Percentiles rank a stretch among this genome's conserved stretches.
These are phyloP conservation scores for Dastarcus helophoroides DNA, from an alignment of 2,888 invertebrate species.

Conservation along the genomic window DNA sequence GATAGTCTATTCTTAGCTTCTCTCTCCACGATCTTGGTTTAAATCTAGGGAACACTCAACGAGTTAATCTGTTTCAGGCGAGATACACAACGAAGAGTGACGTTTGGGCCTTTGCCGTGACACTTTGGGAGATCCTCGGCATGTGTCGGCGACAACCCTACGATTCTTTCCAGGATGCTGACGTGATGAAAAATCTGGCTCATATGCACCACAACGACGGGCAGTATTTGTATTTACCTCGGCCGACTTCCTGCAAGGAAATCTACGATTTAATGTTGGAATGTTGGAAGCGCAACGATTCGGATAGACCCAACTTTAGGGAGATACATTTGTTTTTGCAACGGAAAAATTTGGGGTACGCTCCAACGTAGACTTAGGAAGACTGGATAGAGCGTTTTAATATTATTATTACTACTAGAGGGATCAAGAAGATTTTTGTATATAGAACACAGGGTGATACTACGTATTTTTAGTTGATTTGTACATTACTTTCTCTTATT, in stretches of 20 bases:
- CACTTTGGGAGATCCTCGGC: conserved; percentile 76
- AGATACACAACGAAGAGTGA: conserved; percentile 83
- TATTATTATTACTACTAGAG: conserved; percentile 21
- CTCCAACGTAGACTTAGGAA: conserved; percentile 40
- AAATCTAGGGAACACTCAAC: too few species aligned
- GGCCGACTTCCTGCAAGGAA: conserved; percentile 65
- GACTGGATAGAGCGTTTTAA: conserved; percentile 17
- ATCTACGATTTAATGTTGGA: conserved; percentile 75
- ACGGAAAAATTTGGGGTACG: conserved; percentile 54
- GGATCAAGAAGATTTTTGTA: conserved; percentile 33
- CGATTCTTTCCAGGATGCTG: conserved; percentile 60
- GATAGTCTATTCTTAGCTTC: too few species aligned
- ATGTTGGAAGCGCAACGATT: conserved; percentile 72
- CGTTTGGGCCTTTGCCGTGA: conserved; percentile 84
- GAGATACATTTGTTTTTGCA: conserved; percentile 76
- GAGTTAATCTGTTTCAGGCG: too few species aligned
- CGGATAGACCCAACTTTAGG: conserved; percentile 64
- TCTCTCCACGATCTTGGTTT: too few species aligned
- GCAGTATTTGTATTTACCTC: conserved; percentile 49
- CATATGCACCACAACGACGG: conserved; percentile 55
- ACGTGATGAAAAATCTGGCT: conserved; percentile 71
- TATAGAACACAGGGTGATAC: conserved; percentile 39
- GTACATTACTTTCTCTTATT: neutral
- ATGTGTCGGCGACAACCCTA: conserved; percentile 68
- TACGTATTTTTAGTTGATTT: conserved; percentile 15